These are phyloP conservation scores for Chromoteleia sp. DNA, from an alignment of 2,888 invertebrate genomes.

Conservation along the genomic window DNA sequence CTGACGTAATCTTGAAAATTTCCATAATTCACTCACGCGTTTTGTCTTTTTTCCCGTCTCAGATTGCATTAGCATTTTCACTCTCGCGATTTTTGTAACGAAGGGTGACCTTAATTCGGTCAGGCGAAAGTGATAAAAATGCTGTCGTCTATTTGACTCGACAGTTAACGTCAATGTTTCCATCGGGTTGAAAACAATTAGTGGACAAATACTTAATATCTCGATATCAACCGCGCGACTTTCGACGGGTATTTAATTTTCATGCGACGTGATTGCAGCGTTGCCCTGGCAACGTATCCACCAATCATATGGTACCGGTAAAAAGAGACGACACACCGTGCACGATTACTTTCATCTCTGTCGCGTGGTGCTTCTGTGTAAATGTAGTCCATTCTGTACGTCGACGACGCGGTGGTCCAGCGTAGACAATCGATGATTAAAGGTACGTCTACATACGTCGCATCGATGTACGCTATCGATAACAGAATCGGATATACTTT, in stretches of 20 bases:
- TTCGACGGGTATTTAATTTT: conserved; percentile 25
- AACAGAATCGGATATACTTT: conserved; percentile 25
- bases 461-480: conserved; percentile 2
- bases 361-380: conserved; percentile 10
- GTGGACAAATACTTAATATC: conserved; percentile 26
- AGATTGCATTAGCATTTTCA: conserved; percentile 52
- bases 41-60: conserved; percentile 9
- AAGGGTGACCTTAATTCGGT: conserved; percentile 17
- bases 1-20: conserved; percentile 36
- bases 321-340: conserved; percentile 11
- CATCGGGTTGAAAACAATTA: conserved; percentile 18
- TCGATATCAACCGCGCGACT: conserved; percentile 4
- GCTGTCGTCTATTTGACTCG: neutral
- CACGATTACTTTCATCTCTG: conserved; percentile 17
- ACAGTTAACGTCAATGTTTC: conserved; percentile 10
- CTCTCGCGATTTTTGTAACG: conserved; percentile 32
- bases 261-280: conserved; percentile 17
- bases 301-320: conserved; percentile 12
- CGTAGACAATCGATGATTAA: conserved; percentile 25
- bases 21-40: conserved; percentile 45
- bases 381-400: conserved; percentile 18
- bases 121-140: neutral
- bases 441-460: conserved; percentile 4
- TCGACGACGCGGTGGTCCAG: conserved; percentile 14
- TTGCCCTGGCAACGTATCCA: conserved; percentile 6